A percentile compares a stretch with the other conserved stretches of the same genome.
These are phyloP conservation scores for Chrysaora quinquecirrha DNA, from an alignment of 30 jellyfish, hydroid and myxozoan species.

Conservation along the genomic window DNA sequence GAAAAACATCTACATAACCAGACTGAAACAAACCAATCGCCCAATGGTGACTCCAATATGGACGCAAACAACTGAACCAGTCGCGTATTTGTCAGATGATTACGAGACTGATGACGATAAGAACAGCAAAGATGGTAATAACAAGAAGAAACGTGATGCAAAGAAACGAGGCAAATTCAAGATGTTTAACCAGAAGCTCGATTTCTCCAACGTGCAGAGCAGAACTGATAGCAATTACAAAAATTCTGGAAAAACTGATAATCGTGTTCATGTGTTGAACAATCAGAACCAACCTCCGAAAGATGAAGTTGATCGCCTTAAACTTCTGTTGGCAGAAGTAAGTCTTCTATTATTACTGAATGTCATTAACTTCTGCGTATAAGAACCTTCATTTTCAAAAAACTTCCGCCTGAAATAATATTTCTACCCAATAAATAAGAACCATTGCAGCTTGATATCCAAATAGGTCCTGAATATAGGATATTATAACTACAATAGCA, in stretches of 20 bases:
- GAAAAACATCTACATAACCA: slow-evolving; percentile 43
- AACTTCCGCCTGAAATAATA: too few species aligned
- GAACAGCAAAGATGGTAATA: slow-evolving; percentile 15
- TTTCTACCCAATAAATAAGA: too few species aligned
- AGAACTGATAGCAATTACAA: slow-evolving; percentile 48
- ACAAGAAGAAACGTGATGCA: not conserved
- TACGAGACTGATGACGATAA: slow-evolving; percentile 18
- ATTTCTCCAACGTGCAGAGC: slow-evolving; percentile 55
- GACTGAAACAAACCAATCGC: slow-evolving; percentile 26
- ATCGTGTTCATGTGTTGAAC: not conserved
- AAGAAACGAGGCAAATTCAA: slow-evolving; percentile 26
- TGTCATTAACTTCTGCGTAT: too few species aligned
- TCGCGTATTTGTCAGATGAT: slow-evolving; percentile 45
- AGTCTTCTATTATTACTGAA: slow-evolving; percentile 2
- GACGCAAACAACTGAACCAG: slow-evolving; percentile 63
- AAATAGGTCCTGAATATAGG: too few species aligned
- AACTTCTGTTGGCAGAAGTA: slow-evolving; percentile 44
- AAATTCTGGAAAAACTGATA: not conserved
- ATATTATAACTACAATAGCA: too few species aligned
- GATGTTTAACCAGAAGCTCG: slow-evolving; percentile 38
- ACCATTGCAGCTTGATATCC: too few species aligned
- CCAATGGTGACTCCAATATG: slow-evolving; percentile 53
- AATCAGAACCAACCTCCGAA: not conserved
- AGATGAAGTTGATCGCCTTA: slow-evolving; percentile 33
- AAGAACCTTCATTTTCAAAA: too few species aligned